Evolutionary conservation across 2,797 vertebrate species (phyloP).

Genomic region (Steatocranus sp.): DNA sequence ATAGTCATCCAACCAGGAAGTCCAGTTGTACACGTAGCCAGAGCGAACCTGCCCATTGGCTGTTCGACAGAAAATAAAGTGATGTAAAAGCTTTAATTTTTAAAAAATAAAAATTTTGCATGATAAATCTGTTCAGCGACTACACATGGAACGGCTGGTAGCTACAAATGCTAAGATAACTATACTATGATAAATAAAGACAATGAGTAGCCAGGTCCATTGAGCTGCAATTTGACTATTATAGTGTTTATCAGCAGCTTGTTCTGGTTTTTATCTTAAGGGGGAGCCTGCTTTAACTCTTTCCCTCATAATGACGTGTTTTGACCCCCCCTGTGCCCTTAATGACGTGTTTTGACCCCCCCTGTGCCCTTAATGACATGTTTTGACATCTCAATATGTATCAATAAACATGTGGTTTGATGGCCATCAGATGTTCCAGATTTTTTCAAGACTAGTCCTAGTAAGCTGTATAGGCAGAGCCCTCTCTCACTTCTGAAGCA

Average conservation of each 20-base stretch:
- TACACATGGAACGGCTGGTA: background rate
- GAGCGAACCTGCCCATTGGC: constrained; percentile 66
- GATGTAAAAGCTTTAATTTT: background rate
- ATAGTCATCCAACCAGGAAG: constrained; percentile 79
- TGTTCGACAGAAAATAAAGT: constrained; percentile 7
- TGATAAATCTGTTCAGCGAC: background rate
- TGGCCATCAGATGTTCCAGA: background rate
- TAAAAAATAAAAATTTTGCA: background rate
- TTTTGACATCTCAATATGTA: background rate
- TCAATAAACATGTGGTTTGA: background rate
- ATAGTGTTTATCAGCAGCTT: background rate
- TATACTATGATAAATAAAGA: background rate
- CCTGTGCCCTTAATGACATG: background rate
- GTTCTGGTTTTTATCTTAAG: background rate
- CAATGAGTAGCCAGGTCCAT: background rate
- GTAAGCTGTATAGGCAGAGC: background rate
- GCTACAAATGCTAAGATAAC: background rate
- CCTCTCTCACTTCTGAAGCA: background rate
- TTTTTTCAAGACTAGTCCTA: background rate
- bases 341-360: background rate
- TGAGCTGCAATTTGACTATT: background rate
- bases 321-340: background rate
- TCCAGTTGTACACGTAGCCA: constrained; percentile 87
- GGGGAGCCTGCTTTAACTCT: background rate
- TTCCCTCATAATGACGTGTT: background rate